These are phyloP conservation scores for Athetis lepigone DNA, from an alignment of 2,888 invertebrate species.

Conservation along the genomic window DNA sequence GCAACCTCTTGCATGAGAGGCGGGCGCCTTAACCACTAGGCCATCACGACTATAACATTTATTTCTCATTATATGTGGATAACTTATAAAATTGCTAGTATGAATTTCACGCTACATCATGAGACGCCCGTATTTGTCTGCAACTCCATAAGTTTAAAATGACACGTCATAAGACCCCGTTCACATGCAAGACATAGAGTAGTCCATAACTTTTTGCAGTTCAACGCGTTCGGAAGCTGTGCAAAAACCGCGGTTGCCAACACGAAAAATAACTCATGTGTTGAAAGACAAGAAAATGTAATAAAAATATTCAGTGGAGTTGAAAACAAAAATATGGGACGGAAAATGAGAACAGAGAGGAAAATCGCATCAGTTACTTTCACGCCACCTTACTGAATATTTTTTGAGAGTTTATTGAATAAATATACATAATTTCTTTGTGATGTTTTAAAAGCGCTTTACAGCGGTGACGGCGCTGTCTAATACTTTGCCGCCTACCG, in stretches of 20 bases:
- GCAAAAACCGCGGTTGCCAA: constrained; percentile 67
- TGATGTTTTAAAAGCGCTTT: constrained; percentile 78
- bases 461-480: constrained; percentile 63
- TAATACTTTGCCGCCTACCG: constrained; percentile 50
- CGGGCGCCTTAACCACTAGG: too few relatives aligned
- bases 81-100: not conserved
- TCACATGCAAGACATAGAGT: constrained; percentile 61
- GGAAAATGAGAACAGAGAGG: constrained; percentile 83
- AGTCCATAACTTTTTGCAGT: constrained; percentile 69
- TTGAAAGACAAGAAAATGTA: constrained; percentile 83
- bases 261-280: constrained; percentile 80
- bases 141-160: constrained; percentile 30
- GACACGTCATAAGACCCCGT: constrained; percentile 33
- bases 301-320: constrained; percentile 86
- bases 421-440: constrained; percentile 85
- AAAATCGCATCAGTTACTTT: constrained; percentile 83
- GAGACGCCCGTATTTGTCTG: constrained; percentile 25
- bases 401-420: constrained; percentile 86
- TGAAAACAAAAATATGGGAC: constrained; percentile 86
- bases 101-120: constrained; percentile 25
- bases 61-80: too few relatives aligned
- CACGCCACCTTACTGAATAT: constrained; percentile 81
- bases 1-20: too few relatives aligned
- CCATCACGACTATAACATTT: too few relatives aligned
- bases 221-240: constrained; percentile 68